Percentiles rank a stretch among this genome's conserved stretches.
Conservation (phyloP, 2,888 invertebrate genomes). For the Cephus rjabovi region DNA sequence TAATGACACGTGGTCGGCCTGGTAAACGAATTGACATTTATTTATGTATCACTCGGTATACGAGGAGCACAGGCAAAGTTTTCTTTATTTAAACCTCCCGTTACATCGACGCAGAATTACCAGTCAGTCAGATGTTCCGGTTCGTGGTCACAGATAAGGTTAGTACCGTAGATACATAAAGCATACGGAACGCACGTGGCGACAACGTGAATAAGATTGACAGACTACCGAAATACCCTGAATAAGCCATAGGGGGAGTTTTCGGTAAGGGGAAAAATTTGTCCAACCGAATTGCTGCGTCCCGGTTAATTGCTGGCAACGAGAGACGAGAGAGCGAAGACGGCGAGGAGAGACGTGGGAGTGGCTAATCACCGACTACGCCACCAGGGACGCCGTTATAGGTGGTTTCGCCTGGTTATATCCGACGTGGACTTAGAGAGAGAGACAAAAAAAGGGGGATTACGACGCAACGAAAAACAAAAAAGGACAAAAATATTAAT, state of each 20-base stretch:
- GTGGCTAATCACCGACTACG: constrained; percentile 49
- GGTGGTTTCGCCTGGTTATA: neutral
- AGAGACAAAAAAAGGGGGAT: neutral
- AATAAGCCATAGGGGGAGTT: neutral
- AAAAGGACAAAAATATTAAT: too few relatives aligned
- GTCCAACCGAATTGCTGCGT: neutral
- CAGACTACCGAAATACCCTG: neutral
- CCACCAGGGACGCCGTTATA: constrained; percentile 18
- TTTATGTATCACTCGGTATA: neutral
- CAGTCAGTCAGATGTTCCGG: neutral
- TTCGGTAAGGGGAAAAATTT: neutral
- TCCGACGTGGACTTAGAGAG: neutral
- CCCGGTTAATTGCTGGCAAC: neutral
- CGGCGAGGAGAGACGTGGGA: constrained; percentile 39
- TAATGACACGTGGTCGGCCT: neutral
- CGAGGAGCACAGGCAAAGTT: neutral
- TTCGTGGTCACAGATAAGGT: neutral
- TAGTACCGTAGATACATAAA: neutral
- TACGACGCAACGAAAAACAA: neutral
- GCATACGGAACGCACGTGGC: neutral
- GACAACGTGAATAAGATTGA: neutral
- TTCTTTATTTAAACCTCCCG: neutral
- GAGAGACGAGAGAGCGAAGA: neutral
- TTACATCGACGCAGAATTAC: neutral
- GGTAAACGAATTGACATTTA: neutral